These are phyloP conservation scores for Archegozetes longisetosus DNA, from an alignment of 1,140 invertebrate genomes.

Conservation along the genomic window DNA sequence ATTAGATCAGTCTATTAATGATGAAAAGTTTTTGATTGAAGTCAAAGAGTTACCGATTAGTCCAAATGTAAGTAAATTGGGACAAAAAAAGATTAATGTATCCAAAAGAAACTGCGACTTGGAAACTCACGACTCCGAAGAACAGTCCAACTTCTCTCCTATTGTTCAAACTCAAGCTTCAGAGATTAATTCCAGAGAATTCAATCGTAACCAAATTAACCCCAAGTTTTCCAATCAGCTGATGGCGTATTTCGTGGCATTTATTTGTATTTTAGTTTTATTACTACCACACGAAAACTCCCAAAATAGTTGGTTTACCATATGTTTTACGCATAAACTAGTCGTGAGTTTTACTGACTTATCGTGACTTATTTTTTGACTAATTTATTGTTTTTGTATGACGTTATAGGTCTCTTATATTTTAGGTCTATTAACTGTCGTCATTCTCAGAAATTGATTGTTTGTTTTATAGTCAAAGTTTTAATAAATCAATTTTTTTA, in stretches of 20 bases:
- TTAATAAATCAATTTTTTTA: too few relatives aligned
- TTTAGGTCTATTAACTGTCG: slow-evolving; percentile 4
- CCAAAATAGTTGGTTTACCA: neutral
- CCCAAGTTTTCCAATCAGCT: neutral
- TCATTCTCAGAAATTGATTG: slow-evolving; percentile 7
- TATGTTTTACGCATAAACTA: slow-evolving; percentile 3
- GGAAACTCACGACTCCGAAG: neutral
- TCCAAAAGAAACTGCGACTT: neutral
- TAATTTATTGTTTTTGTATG: too few relatives aligned
- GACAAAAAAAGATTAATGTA: slow-evolving; percentile 5
- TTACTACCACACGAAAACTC: neutral
- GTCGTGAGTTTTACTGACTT: neutral
- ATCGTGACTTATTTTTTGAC: too few relatives aligned
- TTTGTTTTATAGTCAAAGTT: neutral
- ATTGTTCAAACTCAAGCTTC: neutral
- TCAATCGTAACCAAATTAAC: neutral
- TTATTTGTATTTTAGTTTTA: neutral
- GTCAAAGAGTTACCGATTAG: neutral
- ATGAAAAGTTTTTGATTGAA: slow-evolving; percentile 7
- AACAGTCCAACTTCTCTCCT: neutral
- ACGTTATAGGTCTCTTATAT: slow-evolving; percentile 1
- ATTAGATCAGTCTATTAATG: slow-evolving; percentile 3
- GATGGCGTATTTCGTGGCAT: neutral
- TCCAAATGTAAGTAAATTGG: slow-evolving; percentile 5
- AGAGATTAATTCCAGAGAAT: neutral